phyloP scores from a whole-genome alignment of 2,888 invertebrate genomes.

The Patella caerulea region DNA sequence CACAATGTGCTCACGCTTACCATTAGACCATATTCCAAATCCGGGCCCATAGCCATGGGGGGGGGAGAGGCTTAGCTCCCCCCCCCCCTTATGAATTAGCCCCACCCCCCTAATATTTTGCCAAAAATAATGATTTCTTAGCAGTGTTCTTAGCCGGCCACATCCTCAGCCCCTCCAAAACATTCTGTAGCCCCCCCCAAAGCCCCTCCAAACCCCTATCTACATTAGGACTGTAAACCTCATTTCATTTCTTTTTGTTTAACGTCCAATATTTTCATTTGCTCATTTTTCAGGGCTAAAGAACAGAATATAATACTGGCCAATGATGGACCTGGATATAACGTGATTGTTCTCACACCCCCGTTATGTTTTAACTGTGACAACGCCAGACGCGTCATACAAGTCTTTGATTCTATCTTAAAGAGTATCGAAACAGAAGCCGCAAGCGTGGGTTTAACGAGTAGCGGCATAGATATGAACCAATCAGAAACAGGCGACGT shows the following conservation, averaged over 20 bases:
- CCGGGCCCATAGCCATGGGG: no score
- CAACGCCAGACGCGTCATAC: conserved; percentile 58
- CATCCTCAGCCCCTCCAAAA: no score
- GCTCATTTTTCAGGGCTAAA: conserved; percentile 51
- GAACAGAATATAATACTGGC: conserved; percentile 58
- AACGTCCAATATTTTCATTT: not conserved
- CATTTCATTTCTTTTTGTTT: not conserved
- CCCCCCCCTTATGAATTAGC: no score
- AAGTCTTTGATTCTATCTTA: conserved; percentile 53
- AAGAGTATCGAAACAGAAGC: conserved; percentile 43
- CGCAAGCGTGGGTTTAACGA: conserved; percentile 31
- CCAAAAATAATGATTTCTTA: no score
- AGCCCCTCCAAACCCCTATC: no score
- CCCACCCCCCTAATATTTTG: no score
- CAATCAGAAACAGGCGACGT: conserved; percentile 14
- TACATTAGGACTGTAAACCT: not conserved
- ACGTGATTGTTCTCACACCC: conserved; percentile 58
- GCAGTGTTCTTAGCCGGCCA: no score
- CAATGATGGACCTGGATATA: conserved; percentile 62
- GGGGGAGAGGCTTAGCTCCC: no score
- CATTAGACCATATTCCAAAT: no score
- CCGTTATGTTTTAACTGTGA: conserved; percentile 66
- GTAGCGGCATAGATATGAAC: conserved; percentile 17
- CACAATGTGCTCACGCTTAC: no score
- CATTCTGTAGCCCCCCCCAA: no score